Percentiles rank a stretch among this genome's conserved stretches.
phyloP scores from a whole-genome alignment of 2,113 vertebrate species.

The Mustela lutreola region DNA sequence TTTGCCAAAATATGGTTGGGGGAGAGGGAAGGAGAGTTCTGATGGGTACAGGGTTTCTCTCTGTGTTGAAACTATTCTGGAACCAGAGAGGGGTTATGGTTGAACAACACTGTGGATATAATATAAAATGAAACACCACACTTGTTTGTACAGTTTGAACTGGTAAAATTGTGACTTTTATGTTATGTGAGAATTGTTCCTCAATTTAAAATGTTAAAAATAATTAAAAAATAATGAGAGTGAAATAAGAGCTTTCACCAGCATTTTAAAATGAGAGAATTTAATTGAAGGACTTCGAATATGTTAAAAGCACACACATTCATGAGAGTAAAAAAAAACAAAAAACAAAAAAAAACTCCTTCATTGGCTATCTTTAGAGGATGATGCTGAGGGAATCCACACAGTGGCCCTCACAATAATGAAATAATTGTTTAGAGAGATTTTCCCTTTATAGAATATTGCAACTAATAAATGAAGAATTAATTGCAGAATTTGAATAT shows the following conservation, averaged over 20 bases:
- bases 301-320: background rate
- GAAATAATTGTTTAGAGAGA: background rate
- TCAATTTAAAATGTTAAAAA: background rate
- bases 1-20: background rate
- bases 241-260: background rate
- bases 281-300: background rate
- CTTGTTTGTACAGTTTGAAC: background rate
- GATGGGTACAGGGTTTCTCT: background rate
- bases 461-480: background rate
- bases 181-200: background rate
- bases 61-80: background rate
- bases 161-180: background rate
- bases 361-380: background rate
- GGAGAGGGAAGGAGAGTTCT: background rate
- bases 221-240: background rate
- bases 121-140: background rate
- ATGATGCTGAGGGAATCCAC: background rate
- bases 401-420: background rate
- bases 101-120: background rate
- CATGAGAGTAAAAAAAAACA: background rate
- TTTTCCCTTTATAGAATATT: background rate
- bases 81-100: background rate
- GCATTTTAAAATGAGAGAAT: background rate
- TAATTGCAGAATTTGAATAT: background rate
- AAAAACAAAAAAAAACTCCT: background rate